Conservation (phyloP, 1,140 invertebrate genomes). For the Acromyrmex heyeri region DNA sequence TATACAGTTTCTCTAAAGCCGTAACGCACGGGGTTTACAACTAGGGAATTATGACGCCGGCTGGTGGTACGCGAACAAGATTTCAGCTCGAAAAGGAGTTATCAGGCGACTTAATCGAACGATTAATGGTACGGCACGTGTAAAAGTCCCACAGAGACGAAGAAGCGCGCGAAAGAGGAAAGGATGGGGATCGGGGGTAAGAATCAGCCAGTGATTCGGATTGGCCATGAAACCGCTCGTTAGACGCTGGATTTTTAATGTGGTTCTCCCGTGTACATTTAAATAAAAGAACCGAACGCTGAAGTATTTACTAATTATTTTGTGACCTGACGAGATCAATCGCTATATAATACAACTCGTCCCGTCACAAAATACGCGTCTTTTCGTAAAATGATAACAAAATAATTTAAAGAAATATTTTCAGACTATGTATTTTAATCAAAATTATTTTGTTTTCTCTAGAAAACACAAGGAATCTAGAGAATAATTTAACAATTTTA, state of each 20-base stretch:
- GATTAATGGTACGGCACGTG: conserved; percentile 78
- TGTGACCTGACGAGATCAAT: conserved; percentile 57
- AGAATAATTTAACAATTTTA: too few species aligned
- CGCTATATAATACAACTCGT: conserved; percentile 50
- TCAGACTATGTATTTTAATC: not conserved
- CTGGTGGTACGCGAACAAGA: conserved; percentile 64
- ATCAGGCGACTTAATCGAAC: conserved; percentile 79
- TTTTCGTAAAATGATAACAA: conserved; percentile 8
- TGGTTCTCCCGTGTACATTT: conserved; percentile 58
- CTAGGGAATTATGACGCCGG: conserved; percentile 70
- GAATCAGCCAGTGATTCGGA: conserved; percentile 65
- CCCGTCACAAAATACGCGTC: not conserved
- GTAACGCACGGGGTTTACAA: conserved; percentile 12
- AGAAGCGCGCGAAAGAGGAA: conserved; percentile 61
- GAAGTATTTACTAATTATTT: conserved; percentile 80
- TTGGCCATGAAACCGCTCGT: conserved; percentile 71
- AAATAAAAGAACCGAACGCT: conserved; percentile 72
- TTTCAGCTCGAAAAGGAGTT: conserved; percentile 67
- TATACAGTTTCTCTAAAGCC: conserved; percentile 23
- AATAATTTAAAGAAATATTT: not conserved
- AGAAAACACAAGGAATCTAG: too few species aligned
- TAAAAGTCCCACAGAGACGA: conserved; percentile 72
- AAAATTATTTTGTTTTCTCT: too few species aligned
- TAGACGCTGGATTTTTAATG: conserved; percentile 62
- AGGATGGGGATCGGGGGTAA: conserved; percentile 51